phyloP scores from a whole-genome alignment of 1,140 invertebrate species.

The Platyscapa corneri region DNA sequence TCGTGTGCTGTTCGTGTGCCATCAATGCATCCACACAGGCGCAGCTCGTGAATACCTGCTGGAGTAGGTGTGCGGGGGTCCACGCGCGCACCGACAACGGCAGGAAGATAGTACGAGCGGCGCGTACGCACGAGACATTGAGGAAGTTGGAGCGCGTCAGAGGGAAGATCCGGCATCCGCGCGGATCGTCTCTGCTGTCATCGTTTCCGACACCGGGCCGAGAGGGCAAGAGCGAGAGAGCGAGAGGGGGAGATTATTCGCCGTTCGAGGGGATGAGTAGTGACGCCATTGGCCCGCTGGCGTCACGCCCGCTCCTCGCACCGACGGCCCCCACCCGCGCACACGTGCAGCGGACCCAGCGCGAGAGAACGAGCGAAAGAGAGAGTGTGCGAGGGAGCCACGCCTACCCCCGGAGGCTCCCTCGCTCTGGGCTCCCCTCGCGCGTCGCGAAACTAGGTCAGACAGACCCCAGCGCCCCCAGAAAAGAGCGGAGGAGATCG shows the following conservation, averaged over 20 bases:
- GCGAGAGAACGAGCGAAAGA: neutral
- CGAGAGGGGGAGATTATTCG: neutral
- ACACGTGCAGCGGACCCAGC: too few species aligned
- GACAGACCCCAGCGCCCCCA: slow-evolving; percentile 62
- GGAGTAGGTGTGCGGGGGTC: neutral
- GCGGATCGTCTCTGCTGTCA: slow-evolving; percentile 2
- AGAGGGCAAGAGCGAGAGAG: neutral
- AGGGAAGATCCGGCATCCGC: slow-evolving; percentile 14
- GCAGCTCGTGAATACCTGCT: neutral
- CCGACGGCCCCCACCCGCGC: slow-evolving; percentile 20
- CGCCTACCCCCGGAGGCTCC: slow-evolving; percentile 40
- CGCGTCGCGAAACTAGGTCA: slow-evolving; percentile 67
- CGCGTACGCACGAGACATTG: slow-evolving; percentile 28
- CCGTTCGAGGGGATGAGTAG: slow-evolving; percentile 9
- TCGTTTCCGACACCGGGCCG: neutral
- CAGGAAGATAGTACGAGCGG: neutral
- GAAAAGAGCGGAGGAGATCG: slow-evolving; percentile 56
- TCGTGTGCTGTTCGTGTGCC: neutral
- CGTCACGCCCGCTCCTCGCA: slow-evolving; percentile 61
- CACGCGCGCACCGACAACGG: neutral
- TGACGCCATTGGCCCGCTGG: slow-evolving; percentile 52
- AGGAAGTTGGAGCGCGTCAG: slow-evolving; percentile 37
- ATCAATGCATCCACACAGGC: neutral
- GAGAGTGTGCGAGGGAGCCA: slow-evolving; percentile 15
- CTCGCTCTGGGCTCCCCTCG: neutral